Conservation (phyloP, 1,140 invertebrate species). For the Parapsyche elsis region DNA sequence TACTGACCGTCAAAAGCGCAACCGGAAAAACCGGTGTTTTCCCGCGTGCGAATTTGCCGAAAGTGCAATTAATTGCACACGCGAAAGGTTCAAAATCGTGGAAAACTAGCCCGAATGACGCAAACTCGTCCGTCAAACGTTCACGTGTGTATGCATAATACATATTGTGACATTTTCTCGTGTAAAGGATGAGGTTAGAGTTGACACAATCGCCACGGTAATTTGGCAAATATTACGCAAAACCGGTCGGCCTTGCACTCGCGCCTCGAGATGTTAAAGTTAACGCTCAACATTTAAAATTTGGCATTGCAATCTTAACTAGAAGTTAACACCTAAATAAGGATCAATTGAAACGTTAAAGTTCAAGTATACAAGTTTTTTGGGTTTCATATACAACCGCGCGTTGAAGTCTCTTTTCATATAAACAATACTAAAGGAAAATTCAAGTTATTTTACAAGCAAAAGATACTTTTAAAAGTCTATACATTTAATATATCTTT, state of each 20-base stretch:
- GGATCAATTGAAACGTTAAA: background rate
- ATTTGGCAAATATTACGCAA: conserved; percentile 34
- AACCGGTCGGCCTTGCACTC: conserved; percentile 34
- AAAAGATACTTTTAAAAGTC: too few relatives aligned
- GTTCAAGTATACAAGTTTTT: background rate
- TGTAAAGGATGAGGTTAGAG: conserved; percentile 34
- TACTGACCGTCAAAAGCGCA: conserved; percentile 15
- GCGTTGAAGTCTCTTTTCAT: background rate
- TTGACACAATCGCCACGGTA: conserved; percentile 25
- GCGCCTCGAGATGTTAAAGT: background rate
- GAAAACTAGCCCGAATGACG: background rate
- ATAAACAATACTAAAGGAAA: too few relatives aligned
- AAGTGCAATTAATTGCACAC: too few relatives aligned
- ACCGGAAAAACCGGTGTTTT: conserved; percentile 12
- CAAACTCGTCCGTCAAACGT: too few relatives aligned
- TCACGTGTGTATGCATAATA: background rate
- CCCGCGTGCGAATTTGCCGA: too few relatives aligned
- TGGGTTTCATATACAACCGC: background rate
- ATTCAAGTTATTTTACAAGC: too few relatives aligned
- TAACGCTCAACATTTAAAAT: background rate
- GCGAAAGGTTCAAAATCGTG: too few relatives aligned
- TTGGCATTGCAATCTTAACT: background rate
- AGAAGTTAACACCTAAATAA: background rate
- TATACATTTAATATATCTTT: too few relatives aligned
- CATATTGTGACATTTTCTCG: conserved; percentile 26